These are phyloP conservation scores for Stomorhina lunata DNA, from an alignment of 2,888 invertebrate species.

Conservation along the genomic window DNA sequence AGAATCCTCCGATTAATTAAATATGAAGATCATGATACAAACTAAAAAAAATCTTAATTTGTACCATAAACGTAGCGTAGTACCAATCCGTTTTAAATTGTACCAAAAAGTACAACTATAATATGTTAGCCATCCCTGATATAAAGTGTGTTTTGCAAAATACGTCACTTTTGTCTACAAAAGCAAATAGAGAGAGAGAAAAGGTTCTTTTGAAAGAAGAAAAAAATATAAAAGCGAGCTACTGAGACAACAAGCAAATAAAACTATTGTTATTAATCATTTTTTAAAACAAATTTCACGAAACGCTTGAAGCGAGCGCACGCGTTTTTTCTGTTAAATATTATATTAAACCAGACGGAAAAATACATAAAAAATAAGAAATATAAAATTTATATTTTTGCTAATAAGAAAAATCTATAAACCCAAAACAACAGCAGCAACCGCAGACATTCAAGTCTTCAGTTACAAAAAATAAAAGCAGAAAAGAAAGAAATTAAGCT, in stretches of 20 bases:
- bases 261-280: slow-evolving; percentile 60
- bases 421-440: background rate
- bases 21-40: too few relatives aligned
- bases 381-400: slow-evolving; percentile 14
- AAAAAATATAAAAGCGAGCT: slow-evolving; percentile 18
- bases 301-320: slow-evolving; percentile 59
- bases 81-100: too few relatives aligned
- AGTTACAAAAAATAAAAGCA: slow-evolving; percentile 20
- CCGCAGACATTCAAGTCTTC: slow-evolving; percentile 7
- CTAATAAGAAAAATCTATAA: slow-evolving; percentile 9
- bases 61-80: too few relatives aligned
- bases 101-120: too few relatives aligned
- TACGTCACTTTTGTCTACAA: background rate
- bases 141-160: background rate
- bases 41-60: too few relatives aligned
- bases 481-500: background rate
- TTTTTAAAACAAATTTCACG: slow-evolving; percentile 57
- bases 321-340: slow-evolving; percentile 46
- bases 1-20: too few relatives aligned
- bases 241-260: slow-evolving; percentile 29
- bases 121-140: background rate
- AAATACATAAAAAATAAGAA: background rate
- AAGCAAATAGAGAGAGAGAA: background rate
- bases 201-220: background rate
- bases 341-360: background rate